Evolutionary conservation across 2,113 vertebrate species (phyloP).

Genomic region (Proteles cristata): DNA sequence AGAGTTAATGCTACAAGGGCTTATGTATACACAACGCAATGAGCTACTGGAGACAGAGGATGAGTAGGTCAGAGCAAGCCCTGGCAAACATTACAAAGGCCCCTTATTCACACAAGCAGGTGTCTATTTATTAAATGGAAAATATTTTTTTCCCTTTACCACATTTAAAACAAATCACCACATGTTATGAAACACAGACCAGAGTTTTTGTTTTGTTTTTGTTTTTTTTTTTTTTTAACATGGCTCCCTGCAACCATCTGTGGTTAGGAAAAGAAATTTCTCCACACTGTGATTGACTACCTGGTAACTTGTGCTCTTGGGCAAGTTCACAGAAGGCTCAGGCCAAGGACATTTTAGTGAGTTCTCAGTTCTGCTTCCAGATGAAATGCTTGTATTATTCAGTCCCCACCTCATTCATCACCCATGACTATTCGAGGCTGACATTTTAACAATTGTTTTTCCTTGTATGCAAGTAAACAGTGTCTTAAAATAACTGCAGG

Average conservation of each 20-base stretch:
- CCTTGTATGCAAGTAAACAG: neutral
- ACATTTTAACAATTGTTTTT: neutral
- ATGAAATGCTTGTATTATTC: neutral
- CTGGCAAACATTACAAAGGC: neutral
- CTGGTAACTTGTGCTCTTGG: neutral
- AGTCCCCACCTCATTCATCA: neutral
- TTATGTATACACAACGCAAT: neutral
- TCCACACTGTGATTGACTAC: neutral
- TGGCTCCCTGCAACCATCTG: neutral
- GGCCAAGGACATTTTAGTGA: neutral
- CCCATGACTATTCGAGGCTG: neutral
- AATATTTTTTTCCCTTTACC: neutral
- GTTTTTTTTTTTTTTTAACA: neutral
- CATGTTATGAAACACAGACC: neutral
- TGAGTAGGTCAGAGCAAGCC: neutral
- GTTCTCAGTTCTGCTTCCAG: neutral
- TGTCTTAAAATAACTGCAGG: neutral
- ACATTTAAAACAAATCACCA: conserved; percentile 9
- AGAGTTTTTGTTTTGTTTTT: neutral
- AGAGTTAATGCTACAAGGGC: neutral
- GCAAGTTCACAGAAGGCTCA: neutral
- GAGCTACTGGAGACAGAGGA: neutral
- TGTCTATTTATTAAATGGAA: conserved; percentile 29
- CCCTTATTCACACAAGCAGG: conserved; percentile 14
- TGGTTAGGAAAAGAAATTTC: neutral